Base-by-base conservation (phyloP, 1,140 invertebrate genomes). In the Panagrolaimus sp. region DNA sequence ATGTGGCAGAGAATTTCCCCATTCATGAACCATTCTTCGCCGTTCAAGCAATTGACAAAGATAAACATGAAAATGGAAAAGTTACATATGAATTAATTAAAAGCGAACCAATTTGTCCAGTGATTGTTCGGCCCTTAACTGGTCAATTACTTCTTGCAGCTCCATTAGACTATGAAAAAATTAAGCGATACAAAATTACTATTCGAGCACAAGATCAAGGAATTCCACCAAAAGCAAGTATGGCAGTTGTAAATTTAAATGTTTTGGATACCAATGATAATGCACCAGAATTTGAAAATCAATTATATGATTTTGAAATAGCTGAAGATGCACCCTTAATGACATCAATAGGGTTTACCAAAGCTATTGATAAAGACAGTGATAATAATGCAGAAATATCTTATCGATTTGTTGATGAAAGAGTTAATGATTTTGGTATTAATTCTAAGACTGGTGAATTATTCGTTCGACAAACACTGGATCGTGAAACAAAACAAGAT, bases 231-330 rank as follows among this genome's bases (percentile, higher is more conserved):
- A 65, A 66, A 27, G 78, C 76, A 8, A 71, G 75, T 27, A 82
- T 73, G 11, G 83, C 82, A 66, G 79, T 74, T 9, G 72, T 86
- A 5, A 67, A 69, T 43, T 77, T 86, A 45, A 79, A 79, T 65
- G 80, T 86, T 9, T 81, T 87, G 43, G 87, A 88, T 72, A 88
- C 93, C 14, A 98, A 98, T 83, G 95, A 98, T 84, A 96, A 97
- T 85, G 89, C 91, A 68, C 95, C 95, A 1, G 92, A 91, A 1
- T 97, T 98, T 86, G 92, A 93, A 57, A 90, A 91, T 46, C 89
- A 90, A 71, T 31, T 71, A 11, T 83, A 77, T 44, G 67, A 65
- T 8, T 48, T 74, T n/a, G 75, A 79, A 71, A 75, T 81, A 14
- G 23, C 68, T 11, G 80, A 81, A 68, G 70, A 82, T 47, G 63